Evolutionary conservation across 2,113 vertebrate genomes (phyloP).

Genomic region (Ochotona princeps): DNA sequence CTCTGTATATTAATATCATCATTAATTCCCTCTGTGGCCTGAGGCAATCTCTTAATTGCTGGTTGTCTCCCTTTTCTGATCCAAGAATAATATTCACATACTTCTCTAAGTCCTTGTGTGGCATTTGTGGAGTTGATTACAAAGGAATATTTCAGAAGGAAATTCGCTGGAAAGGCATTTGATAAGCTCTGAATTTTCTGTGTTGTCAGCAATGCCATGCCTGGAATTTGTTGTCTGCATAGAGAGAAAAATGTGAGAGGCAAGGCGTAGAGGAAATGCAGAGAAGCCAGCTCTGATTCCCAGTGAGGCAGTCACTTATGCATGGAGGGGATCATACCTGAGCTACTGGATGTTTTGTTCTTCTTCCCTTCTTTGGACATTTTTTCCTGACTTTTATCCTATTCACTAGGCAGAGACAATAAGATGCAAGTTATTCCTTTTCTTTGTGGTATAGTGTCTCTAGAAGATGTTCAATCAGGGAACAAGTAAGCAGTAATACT

Average conservation of each 20-base stretch:
- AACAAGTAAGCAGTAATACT: not conserved
- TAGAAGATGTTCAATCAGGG: not conserved
- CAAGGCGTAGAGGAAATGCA: not conserved
- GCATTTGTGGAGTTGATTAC: conserved; percentile 40
- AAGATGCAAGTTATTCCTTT: not conserved
- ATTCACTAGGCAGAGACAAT: not conserved
- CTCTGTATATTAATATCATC: conserved; percentile 44
- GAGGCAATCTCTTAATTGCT: conserved; percentile 65
- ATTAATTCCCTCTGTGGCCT: conserved; percentile 43
- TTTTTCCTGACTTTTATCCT: conserved; percentile 34
- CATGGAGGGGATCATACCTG: not conserved
- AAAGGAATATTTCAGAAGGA: conserved; percentile 50
- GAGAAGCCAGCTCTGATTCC: not conserved
- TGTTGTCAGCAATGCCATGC: not conserved
- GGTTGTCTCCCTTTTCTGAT: conserved; percentile 60
- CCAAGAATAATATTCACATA: conserved; percentile 65
- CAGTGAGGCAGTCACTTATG: not conserved
- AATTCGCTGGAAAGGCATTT: conserved; percentile 32
- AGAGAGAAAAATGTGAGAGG: not conserved
- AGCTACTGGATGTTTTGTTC: not conserved
- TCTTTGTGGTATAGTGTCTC: not conserved
- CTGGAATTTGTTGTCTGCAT: not conserved
- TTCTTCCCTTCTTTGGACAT: not conserved
- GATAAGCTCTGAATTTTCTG: not conserved
- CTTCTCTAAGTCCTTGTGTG: conserved; percentile 7